Base-by-base conservation (phyloP, 2,797 vertebrate genomes). In the Phoxinus dragarum region DNA sequence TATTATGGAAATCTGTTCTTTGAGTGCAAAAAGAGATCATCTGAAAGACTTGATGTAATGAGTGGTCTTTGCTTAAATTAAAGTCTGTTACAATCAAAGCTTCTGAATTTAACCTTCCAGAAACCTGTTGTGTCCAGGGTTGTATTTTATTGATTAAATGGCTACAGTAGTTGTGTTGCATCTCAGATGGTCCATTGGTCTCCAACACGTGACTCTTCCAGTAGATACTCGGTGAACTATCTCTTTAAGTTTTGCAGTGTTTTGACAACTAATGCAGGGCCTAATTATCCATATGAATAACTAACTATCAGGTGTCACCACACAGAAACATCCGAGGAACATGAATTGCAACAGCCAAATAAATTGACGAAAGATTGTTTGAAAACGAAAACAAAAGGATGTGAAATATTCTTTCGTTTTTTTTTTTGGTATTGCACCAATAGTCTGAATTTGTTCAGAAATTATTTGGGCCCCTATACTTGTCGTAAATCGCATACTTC, bases 1-100 rank as follows among this genome's bases (percentile, higher is more conserved):
- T 93, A 91, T 95, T 91, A 90, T 91, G 93, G 90, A 94, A 94
- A 92, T 90, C 88, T 88, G 91, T 88, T 89, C 90, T 92, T 0
- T 10, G 59, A 88, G 81, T 59, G 90, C 92, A 92, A 92, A 92
- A 90, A 89, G 49, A 86, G 92, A 91, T 94, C 92, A 93, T 87
- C 86, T 80, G 90, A 89, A 90, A 92, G 86, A 76, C 90, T 86
- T 82, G 90, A 90, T 93, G 91, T 89, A 88, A 87, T 89, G 89
- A 89, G 90, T 92, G 91, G 89, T 89, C 89, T 89, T 27, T 1
- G 84, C 86, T 36, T 21, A 66, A 86, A 87, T 72, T 59, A 78
- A 76, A 72, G 74, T 21, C 77, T 87, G 88, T 91, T 91, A 88
- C 90, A 91, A 91, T 90, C 89, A 66, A 88, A 87, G 42, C 90